Base-by-base conservation (phyloP, 2,113 vertebrate genomes). In the Equus quagga region DNA sequence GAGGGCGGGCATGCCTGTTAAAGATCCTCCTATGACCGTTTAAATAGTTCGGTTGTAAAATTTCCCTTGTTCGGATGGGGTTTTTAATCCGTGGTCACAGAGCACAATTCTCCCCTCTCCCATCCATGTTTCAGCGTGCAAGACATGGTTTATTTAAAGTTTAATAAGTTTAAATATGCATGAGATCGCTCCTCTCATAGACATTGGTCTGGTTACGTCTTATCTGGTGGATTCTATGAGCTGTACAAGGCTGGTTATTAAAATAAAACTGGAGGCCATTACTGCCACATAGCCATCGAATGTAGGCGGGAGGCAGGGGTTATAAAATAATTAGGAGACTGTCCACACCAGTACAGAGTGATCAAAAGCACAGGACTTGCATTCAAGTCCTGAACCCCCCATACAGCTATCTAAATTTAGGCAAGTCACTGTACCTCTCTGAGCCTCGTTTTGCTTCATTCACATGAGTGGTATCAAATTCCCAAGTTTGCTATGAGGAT, bases 161-260 rank as follows among this genome's bases (percentile, higher is more conserved):
- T 97, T 85, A 95, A 75, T 95, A 36, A 75, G 62, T 91, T 93
- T 79, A 95, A 93, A 85, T 80, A 54, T 87, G 70, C 83, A 80
- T 73, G 75, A 69, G 51, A 41, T 82, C 0, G 0, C n/a, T 60
- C 24, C 41, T 95, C 87, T 76, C 17, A 0, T 60, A 67, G 81
- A 92, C 84, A 62, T 4, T 31, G 67, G 90, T 36, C 93, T 93
- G 51, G 75, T 44, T 60, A 41, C 78, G 70, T 94, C 60, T 94
- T 76, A 88, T 0, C 72, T 78, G 75, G 96, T 60, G 65, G 73
- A 73, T 85, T 95, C 54, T 72, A 69, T 24, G 58, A 82, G 73
- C 73, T 51, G 49, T 33, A 23, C 76, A 69, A 49, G 18, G 54
- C n/a, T 85, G 62, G 54, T 65, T 82, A 79, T 86, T 95, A 69